Evolutionary conservation across 2,888 invertebrate genomes (phyloP), one percentile per base, ranked within the genome.

Genomic region (Leptopilina syphax): DNA sequence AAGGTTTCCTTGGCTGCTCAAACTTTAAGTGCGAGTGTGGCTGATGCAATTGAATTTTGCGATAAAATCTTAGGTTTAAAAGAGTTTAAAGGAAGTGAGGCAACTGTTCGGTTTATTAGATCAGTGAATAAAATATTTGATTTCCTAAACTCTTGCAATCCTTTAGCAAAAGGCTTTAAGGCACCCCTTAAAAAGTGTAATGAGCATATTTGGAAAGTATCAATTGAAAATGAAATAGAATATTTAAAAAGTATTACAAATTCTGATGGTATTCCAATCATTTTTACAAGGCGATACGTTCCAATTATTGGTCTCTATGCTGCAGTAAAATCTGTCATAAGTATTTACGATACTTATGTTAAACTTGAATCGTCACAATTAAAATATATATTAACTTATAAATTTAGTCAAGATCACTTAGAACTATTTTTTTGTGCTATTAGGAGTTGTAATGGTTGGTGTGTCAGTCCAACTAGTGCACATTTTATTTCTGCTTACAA

Each of bases 371-470:
- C 70, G 54, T 79, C 83, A 0, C 77, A 34, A 44, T 5, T 83
- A 0, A 77, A 80, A 27, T 80, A 83, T 68, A n/a, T 81, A 1
- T 41, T 79, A 2, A 83, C 83, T 6, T 81, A 83, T 13, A 81
- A 83, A 57, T 57, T 81, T 1, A 81, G 81, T 65, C 83, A 83
- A 65, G 83, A 83, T 70, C 83, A 83, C 18, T 13, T 60, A n/a
- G 60, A 60, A n/a, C 24, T 54, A 80, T 60, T 60, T 44, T 81
- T 81, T 34, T 77, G 80, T 70, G 80, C 79, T 0, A 82, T 82
- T 12, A 47, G 82, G 12, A 68, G 73, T 54, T 82, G 77, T 60
- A 76, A 79, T 6, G 82, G 79, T 3, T 82, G 82, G 82, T 82
- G 80, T 50, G 77, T 78, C 3, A 82, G 79, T 54, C 82, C 79